Conservation (phyloP, 2,113 vertebrate genomes). For the Sorex araneus region DNA sequence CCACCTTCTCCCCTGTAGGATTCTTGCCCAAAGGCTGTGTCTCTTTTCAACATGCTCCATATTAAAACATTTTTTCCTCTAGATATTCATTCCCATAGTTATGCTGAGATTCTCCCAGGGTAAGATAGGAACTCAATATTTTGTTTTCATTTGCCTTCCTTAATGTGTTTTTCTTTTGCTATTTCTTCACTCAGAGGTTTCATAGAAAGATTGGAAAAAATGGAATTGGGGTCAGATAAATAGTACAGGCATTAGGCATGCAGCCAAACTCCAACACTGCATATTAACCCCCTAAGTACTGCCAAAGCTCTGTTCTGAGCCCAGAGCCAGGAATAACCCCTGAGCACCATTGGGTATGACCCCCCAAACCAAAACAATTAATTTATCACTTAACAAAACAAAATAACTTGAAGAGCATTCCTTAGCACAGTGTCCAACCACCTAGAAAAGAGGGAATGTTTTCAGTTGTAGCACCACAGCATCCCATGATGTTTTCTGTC, state of each 20-base stretch:
- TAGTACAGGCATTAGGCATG: no score
- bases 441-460: not conserved
- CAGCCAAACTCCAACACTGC: no score
- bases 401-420: not conserved
- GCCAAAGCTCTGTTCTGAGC: no score
- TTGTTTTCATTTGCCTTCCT: not conserved
- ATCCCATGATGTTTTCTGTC: rapidly evolving
- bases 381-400: not conserved
- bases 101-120: not conserved
- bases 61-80: not conserved
- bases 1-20: not conserved
- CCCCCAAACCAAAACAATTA: no score
- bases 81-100: rapidly evolving
- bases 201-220: not conserved
- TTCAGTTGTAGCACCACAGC: not conserved
- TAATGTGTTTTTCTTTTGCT: not conserved
- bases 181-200: not conserved
- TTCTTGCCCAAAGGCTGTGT: not conserved
- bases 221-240: no score
- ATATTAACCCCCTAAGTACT: no score
- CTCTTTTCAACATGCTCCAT: rapidly evolving
- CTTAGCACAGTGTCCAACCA: not conserved
- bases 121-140: not conserved
- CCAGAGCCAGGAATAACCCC: no score
- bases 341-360: no score